These are phyloP conservation scores for Artibeus jamaicensis DNA, from an alignment of 2,797 vertebrate genomes.

Conservation along the genomic window DNA sequence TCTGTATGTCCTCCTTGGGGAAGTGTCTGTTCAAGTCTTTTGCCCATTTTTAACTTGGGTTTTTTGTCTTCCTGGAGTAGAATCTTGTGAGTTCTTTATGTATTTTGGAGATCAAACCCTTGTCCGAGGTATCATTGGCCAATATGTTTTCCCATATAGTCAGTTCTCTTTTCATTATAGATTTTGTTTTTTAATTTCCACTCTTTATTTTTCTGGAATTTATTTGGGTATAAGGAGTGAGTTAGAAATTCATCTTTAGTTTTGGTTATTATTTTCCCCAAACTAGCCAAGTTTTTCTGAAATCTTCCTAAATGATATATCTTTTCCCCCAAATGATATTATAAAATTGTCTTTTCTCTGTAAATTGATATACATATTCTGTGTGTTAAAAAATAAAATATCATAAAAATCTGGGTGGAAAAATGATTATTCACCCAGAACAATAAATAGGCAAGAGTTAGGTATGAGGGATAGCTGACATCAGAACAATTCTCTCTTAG, in stretches of 20 bases:
- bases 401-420: background rate
- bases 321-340: background rate
- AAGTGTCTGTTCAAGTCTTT: too few relatives aligned
- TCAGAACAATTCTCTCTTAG: background rate
- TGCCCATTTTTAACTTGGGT: too few relatives aligned
- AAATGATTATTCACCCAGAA: slow-evolving; percentile 20
- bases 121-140: too few relatives aligned
- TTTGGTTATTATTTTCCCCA: background rate
- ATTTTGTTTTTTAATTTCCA: background rate
- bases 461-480: background rate
- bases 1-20: too few relatives aligned
- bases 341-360: slow-evolving; percentile 15
- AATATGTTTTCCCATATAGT: too few relatives aligned
- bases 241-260: background rate
- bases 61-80: too few relatives aligned
- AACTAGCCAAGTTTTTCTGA: background rate
- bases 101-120: too few relatives aligned
- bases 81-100: too few relatives aligned
- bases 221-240: background rate
- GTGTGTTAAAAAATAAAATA: background rate
- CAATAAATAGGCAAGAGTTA: background rate
- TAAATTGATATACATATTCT: background rate
- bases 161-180: too few relatives aligned
- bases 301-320: background rate
- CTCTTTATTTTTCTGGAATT: background rate